Base-by-base conservation (phyloP, 2,888 invertebrate genomes). In the Oscheius sp. region DNA sequence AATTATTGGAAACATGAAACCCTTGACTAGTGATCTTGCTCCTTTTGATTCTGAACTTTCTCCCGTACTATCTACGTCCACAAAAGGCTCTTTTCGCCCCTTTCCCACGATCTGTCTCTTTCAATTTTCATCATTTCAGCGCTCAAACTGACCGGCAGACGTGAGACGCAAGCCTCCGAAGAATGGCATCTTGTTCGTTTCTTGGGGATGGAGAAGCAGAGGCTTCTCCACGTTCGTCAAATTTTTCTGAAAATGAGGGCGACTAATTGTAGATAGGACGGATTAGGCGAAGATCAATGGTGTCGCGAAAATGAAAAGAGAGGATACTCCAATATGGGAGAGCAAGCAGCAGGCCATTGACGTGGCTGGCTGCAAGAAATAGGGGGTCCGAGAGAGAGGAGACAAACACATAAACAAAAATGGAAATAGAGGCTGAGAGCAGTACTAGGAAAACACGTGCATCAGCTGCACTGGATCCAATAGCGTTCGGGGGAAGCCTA, bases 161-260 rank as follows among this genome's bases (percentile, higher is more conserved):
- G 68, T 68, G 11, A 68, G 37, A 37, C 68, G 68, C 13, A 68
- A 21, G 29, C 68, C 63, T 13, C 63, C 55, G 68, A 68, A 68
- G 55, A 68, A 21, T n/a, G 68, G 68, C 68, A 68, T 42, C 5
- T 42, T 48, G 47, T 48, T 63, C 63, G 63, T 63, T 63, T 47
- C n/a, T 58, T 11, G 59, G 35, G 35, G 42, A 47, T 48, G 63
- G 47, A 10, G 47, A 35, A 55, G 68, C 21, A 68, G 37, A 42
- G 63, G 51, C 32, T 68, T 68, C 55, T 55, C 55, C 35, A 33
- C 55, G 68, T 68, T 53, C 55, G 55, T 33, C 33, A 48, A 21
- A 33, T 50, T 11, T 48, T 65, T 32, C 51, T 48, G 53, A 55
- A 55, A 48, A 29, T 33, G 21, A 21, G 21, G 21, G 21, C 21